These are phyloP conservation scores for Petrocephalus zakoni DNA, from an alignment of 2,113 vertebrate species.

Conservation along the genomic window DNA sequence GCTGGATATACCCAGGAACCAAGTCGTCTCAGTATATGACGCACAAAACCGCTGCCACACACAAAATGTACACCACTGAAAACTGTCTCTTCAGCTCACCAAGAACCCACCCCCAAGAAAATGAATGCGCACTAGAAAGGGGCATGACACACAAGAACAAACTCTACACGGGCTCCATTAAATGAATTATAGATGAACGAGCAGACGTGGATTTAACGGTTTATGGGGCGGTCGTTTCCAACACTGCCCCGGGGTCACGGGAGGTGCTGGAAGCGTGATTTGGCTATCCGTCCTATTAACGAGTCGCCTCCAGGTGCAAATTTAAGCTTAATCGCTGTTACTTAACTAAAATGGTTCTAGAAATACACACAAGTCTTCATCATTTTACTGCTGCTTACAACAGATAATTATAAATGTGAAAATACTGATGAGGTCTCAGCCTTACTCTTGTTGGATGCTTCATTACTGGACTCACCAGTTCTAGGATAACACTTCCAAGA, in stretches of 20 bases:
- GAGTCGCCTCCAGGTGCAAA: conserved; percentile 97
- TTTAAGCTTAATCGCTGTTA: conserved; percentile 97
- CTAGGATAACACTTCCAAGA: background rate
- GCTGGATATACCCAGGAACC: background rate
- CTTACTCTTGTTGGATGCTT: conserved; percentile 42
- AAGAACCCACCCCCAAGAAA: background rate
- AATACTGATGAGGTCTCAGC: conserved; percentile 56
- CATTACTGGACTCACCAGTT: background rate
- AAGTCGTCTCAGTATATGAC: background rate
- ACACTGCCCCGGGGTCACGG: conserved; percentile 73
- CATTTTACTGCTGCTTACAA: conserved; percentile 65
- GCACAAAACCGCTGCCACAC: background rate
- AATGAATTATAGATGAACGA: conserved; percentile 66
- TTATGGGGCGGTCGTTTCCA: conserved; percentile 61
- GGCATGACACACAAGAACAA: conserved; percentile 45
- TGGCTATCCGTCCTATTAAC: conserved; percentile 84
- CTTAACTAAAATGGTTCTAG: conserved; percentile 68
- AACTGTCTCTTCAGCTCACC: background rate
- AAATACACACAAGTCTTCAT: conserved; percentile 51
- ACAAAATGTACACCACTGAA: background rate
- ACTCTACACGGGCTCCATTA: conserved; percentile 42
- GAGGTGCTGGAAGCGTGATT: conserved; percentile 68
- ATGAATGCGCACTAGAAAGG: background rate
- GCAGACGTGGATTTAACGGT: conserved; percentile 58
- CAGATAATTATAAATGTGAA: conserved; percentile 70